These are phyloP conservation scores for Dioctria rufipes DNA, from an alignment of 2,888 invertebrate genomes.

Conservation along the genomic window DNA sequence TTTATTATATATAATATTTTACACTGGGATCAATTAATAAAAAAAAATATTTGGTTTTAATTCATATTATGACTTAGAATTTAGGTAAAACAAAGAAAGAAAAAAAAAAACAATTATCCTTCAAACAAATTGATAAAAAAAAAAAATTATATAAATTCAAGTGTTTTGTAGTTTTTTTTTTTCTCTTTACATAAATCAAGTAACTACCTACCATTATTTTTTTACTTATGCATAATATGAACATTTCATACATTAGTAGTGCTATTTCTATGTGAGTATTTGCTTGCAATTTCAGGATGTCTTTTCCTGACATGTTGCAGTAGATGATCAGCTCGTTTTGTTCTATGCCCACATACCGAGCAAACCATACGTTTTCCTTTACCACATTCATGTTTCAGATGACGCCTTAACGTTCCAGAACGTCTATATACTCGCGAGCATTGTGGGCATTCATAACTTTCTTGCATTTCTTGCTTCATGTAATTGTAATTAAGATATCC, in stretches of 20 bases:
- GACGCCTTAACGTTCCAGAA: conserved; percentile 73
- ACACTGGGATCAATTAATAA: conserved; percentile 43
- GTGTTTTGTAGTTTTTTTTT: not conserved
- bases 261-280: conserved; percentile 61
- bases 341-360: conserved; percentile 73
- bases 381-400: conserved; percentile 74
- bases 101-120: conserved; percentile 27
- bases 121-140: not conserved
- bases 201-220: not conserved
- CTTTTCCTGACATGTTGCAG: conserved; percentile 73
- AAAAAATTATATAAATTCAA: not conserved
- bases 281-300: conserved; percentile 71
- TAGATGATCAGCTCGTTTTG: conserved; percentile 74
- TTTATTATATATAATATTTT: conserved; percentile 22
- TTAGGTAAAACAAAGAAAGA: not conserved
- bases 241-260: conserved; percentile 12
- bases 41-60: conserved; percentile 38
- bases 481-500: conserved; percentile 59
- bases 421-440: conserved; percentile 74
- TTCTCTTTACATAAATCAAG: not conserved
- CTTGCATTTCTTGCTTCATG: conserved; percentile 58
- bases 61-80: conserved; percentile 15
- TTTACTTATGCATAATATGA: not conserved
- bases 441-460: conserved; percentile 70
- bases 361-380: conserved; percentile 72